phyloP scores from a whole-genome alignment of 2,888 invertebrate genomes.

The Baronia brevicornis region DNA sequence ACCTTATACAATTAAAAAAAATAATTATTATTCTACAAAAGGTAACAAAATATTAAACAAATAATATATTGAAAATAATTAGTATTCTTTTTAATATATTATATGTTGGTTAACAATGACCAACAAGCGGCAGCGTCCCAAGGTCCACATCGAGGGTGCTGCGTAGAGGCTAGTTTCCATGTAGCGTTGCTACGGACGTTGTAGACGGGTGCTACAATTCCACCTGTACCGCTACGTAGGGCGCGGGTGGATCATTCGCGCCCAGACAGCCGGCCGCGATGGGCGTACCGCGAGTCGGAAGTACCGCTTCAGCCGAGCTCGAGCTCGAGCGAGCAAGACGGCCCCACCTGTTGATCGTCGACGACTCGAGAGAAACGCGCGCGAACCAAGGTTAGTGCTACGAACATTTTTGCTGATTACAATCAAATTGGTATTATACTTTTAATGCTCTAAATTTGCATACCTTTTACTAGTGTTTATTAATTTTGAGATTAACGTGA shows the following conservation, averaged over 20 bases:
- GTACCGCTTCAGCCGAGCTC: constrained; percentile 51
- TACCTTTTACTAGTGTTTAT: too few relatives aligned
- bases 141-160: background rate
- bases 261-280: constrained; percentile 64
- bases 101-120: too few relatives aligned
- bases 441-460: too few relatives aligned
- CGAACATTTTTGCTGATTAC: constrained; percentile 3
- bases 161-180: constrained; percentile 4
- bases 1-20: too few relatives aligned
- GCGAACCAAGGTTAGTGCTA: constrained; percentile 53
- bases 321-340: constrained; percentile 48
- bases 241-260: constrained; percentile 53
- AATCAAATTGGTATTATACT: too few relatives aligned
- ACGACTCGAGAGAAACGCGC: constrained; percentile 59
- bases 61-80: too few relatives aligned
- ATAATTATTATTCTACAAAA: too few relatives aligned
- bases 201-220: too few relatives aligned
- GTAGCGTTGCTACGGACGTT: constrained; percentile 7
- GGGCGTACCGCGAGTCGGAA: constrained; percentile 56
- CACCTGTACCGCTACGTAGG: constrained; percentile 20
- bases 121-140: too few relatives aligned
- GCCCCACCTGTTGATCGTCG: constrained; percentile 70
- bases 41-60: too few relatives aligned
- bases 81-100: too few relatives aligned
- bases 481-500: too few relatives aligned